Evolutionary conservation across 1,140 invertebrate species (phyloP), one percentile per base, ranked within the genome.

Genomic region (Hesperophylax magnus): DNA sequence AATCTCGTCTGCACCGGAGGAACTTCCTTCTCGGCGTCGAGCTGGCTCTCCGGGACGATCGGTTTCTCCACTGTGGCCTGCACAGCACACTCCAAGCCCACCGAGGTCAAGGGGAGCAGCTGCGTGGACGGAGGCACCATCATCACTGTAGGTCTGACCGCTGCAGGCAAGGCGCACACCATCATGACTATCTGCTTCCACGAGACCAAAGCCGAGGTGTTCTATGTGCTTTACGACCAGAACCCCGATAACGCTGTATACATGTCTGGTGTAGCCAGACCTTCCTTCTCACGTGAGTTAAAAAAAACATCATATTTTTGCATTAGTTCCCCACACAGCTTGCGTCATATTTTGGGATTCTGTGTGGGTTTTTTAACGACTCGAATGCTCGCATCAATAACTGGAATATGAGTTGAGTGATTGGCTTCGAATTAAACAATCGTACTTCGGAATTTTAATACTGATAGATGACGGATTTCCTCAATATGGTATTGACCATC

Each of bases 101-200:
- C 20, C 4, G 52, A 74, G 52, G 24, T 52, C 11, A 14, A 17
- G 14, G 52, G 22, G 4, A 20, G 8, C 11, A 15, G 20, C 9
- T 58, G 71, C 14, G n/a, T 58, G 47, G 71, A 27, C 47, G 71
- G 71, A 3, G 71, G 71, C n/a, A 31, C 22, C 71, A n/a, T 56
- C 18, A 54, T 74, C 47, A 58, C 47, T 8, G 24, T 74, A 0
- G 18, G 52, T 2, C 24, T 74, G 20, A n/a, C 52, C 20, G 71
- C 17, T 14, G 52, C 8, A 1, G 53, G 52, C 20, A 56, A 24
- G 20, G 17, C 47, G 3, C 47, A 74, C 53, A 74, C 47, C 8
- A 6, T 74, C 47, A 20, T 74, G 20, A 74, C 71, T 3, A 27
- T 20, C 14, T 74, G 71, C 22, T 74, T 74, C 52, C 71, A 74